phyloP scores from a whole-genome alignment of 2,888 invertebrate genomes.

The Sphaerophoria rueppellii region DNA sequence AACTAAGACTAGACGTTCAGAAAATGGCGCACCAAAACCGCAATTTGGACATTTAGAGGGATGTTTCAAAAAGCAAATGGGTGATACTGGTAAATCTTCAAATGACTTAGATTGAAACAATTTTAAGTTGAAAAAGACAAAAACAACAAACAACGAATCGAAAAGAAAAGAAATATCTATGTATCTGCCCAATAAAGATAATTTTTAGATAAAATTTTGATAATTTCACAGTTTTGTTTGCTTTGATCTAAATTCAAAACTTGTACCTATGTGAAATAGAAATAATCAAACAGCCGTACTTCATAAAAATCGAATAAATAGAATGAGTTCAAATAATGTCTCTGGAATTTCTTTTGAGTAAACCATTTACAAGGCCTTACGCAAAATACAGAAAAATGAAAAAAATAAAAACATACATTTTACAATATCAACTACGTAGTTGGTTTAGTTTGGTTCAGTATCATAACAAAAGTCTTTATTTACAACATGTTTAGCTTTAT shows the following conservation, averaged over 20 bases:
- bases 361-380: background rate
- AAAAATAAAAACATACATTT: background rate
- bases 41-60: background rate
- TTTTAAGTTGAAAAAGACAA: too few species aligned
- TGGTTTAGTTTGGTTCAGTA: background rate
- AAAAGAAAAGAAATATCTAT: background rate
- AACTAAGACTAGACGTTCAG: background rate
- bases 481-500: conserved; percentile 27
- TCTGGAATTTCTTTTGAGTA: background rate
- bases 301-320: background rate
- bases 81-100: too few species aligned
- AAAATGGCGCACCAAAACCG: background rate
- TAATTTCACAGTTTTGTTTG: background rate
- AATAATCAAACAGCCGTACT: background rate
- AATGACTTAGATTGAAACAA: too few species aligned
- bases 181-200: conserved; percentile 9
- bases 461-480: conserved; percentile 16
- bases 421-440: background rate
- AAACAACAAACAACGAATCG: background rate
- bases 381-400: background rate
- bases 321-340: background rate
- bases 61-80: too few species aligned
- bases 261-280: background rate
- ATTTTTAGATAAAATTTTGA: background rate
- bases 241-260: background rate